A percentile compares a stretch with the other conserved stretches of the same genome.
Conservation (phyloP, 2,888 invertebrate species). For the Bembecia ichneumoniformis region DNA sequence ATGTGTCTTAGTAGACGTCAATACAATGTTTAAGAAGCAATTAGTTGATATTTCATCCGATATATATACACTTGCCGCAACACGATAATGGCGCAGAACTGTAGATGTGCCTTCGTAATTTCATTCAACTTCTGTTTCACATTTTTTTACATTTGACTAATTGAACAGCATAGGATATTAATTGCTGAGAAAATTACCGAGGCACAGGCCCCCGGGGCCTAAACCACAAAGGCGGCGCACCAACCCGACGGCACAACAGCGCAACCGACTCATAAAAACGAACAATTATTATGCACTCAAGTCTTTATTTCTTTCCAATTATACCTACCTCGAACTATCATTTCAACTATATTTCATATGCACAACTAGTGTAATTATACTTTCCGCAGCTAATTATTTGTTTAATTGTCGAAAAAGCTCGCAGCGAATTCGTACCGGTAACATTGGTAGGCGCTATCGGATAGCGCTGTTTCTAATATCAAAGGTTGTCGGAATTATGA, state of each 20-base stretch:
- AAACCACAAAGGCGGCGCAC: slow-evolving; percentile 48
- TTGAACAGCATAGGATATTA: slow-evolving; percentile 55
- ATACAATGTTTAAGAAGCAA: slow-evolving; percentile 33
- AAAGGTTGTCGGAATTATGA: background rate
- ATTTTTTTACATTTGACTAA: slow-evolving; percentile 58
- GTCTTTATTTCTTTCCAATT: slow-evolving; percentile 46
- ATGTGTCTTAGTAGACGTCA: slow-evolving; percentile 29
- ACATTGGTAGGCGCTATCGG: background rate
- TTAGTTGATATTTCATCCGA: slow-evolving; percentile 36
- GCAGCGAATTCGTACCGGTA: background rate
- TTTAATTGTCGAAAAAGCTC: slow-evolving; percentile 3
- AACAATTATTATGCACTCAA: slow-evolving; percentile 48
- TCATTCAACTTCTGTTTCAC: slow-evolving; percentile 46
- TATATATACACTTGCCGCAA: slow-evolving; percentile 12
- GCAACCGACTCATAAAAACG: slow-evolving; percentile 42
- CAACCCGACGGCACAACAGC: slow-evolving; percentile 27
- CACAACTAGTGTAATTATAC: slow-evolving; percentile 23
- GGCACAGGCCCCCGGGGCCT: slow-evolving; percentile 40
- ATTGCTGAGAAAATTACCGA: slow-evolving; percentile 64
- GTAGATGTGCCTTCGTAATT: slow-evolving; percentile 41
- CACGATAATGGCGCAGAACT: slow-evolving; percentile 31
- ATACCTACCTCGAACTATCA: slow-evolving; percentile 25
- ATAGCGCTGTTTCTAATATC: background rate
- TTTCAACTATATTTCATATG: slow-evolving; percentile 37
- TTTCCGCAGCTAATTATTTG: slow-evolving; percentile 24